A percentile compares a stretch with the other conserved stretches of the same genome.
Evolutionary conservation across 1,140 invertebrate species (phyloP).

Genomic region (Pararge aegeria): DNA sequence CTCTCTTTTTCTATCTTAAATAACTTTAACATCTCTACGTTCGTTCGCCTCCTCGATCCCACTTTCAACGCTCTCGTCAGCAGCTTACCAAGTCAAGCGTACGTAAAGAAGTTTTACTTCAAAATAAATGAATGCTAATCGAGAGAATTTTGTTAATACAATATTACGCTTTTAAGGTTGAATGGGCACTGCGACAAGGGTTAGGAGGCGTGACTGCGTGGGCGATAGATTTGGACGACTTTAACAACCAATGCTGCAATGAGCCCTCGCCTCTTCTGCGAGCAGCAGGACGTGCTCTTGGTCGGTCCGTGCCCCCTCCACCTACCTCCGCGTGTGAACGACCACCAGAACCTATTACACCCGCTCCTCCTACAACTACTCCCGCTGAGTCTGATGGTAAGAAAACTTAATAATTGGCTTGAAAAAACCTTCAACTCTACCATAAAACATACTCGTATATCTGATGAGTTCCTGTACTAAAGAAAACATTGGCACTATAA

Average conservation of each 20-base stretch:
- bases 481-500: too few relatives aligned
- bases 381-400: conserved; percentile 78
- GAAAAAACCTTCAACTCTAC: too few relatives aligned
- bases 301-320: conserved; percentile 81
- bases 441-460: too few relatives aligned
- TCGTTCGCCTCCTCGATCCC: too few relatives aligned
- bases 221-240: conserved; percentile 96
- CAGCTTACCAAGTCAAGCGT: too few relatives aligned
- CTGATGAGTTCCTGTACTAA: too few relatives aligned
- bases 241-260: conserved; percentile 88
- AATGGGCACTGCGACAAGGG: conserved; percentile 85
- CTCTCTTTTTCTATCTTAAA: too few relatives aligned
- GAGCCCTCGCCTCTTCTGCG: conserved; percentile 88
- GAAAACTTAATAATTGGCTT: background rate
- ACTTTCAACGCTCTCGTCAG: too few relatives aligned
- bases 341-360: conserved; percentile 85
- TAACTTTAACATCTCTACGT: too few relatives aligned
- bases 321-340: conserved; percentile 81
- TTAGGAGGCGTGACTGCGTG: conserved; percentile 92
- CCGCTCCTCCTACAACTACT: conserved; percentile 85
- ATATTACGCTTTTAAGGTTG: conserved; percentile 79
- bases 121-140: too few relatives aligned
- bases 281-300: conserved; percentile 86
- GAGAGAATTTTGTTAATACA: too few relatives aligned
- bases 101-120: too few relatives aligned